These are phyloP conservation scores for Steinernema khuongi DNA, from an alignment of 1,140 invertebrate species.

Conservation along the genomic window DNA sequence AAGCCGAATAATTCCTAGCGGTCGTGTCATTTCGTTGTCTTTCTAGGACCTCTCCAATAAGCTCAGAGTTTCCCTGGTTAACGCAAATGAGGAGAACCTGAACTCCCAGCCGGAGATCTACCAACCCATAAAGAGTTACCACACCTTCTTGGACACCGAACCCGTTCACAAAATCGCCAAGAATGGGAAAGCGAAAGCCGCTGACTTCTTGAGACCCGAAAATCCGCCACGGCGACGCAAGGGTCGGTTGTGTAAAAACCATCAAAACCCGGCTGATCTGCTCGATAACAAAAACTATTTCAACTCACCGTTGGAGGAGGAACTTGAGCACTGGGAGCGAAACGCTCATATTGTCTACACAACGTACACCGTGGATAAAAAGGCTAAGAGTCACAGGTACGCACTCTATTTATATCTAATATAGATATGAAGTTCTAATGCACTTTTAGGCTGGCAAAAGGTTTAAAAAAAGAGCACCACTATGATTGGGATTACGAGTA, in stretches of 20 bases:
- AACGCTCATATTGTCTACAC: conserved; percentile 1
- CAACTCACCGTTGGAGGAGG: not conserved
- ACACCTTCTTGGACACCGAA: not conserved
- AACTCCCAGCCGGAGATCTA: not conserved
- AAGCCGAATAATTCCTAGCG: too few relatives aligned
- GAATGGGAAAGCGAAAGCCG: not conserved
- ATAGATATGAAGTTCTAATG: not conserved
- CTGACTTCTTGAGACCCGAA: not conserved
- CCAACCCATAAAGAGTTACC: not conserved
- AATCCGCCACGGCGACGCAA: not conserved
- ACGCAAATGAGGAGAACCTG: not conserved
- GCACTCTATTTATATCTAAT: not conserved
- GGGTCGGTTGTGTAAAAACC: not conserved
- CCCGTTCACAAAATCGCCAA: not conserved
- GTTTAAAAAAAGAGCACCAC: not conserved
- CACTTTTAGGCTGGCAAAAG: not conserved
- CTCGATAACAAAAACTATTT: not conserved
- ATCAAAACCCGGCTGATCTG: not conserved
- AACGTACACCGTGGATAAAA: not conserved
- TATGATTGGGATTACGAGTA: not conserved
- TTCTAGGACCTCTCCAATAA: not conserved
- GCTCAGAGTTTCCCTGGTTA: not conserved
- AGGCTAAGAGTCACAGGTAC: not conserved
- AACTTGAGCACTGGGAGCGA: not conserved
- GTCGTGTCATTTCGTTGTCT: too few relatives aligned